phyloP scores from a whole-genome alignment of 2,888 invertebrate genomes.

The Tricholauxania praeusta region DNA sequence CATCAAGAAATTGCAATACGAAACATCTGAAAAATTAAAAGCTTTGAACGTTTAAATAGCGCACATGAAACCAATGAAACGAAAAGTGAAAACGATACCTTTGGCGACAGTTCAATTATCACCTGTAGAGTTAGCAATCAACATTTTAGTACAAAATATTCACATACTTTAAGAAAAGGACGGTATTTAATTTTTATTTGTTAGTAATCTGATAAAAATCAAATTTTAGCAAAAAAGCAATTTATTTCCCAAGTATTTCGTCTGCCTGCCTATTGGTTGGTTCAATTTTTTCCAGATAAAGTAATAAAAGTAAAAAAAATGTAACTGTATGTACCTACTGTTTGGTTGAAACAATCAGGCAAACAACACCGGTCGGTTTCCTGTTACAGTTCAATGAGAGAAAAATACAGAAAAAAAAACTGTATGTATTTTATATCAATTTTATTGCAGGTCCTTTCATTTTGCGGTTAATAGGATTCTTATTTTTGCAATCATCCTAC shows the following conservation, averaged over 20 bases:
- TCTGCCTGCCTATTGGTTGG: too few relatives aligned
- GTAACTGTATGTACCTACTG: background rate
- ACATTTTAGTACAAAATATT: background rate
- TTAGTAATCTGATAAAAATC: slow-evolving; percentile 9
- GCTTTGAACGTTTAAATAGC: slow-evolving; percentile 1
- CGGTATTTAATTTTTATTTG: background rate
- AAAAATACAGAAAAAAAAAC: background rate
- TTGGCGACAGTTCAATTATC: background rate
- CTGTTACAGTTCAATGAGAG: background rate
- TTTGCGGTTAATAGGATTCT: slow-evolving; percentile 28
- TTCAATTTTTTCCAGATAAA: too few relatives aligned
- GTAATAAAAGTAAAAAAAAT: too few relatives aligned
- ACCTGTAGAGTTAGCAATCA: background rate
- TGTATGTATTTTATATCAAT: slow-evolving; percentile 15
- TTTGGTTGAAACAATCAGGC: background rate
- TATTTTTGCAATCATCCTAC: slow-evolving; percentile 8
- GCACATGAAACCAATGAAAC: background rate
- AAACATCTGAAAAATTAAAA: background rate
- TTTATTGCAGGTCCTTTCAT: slow-evolving; percentile 22
- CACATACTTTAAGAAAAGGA: background rate
- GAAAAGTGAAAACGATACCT: background rate
- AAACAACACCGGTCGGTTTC: background rate
- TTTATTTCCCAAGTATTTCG: background rate
- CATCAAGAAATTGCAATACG: background rate
- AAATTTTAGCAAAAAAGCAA: slow-evolving; percentile 19